These are phyloP conservation scores for Brachymystax lenok DNA, from an alignment of 2,797 vertebrate genomes.

Conservation along the genomic window DNA sequence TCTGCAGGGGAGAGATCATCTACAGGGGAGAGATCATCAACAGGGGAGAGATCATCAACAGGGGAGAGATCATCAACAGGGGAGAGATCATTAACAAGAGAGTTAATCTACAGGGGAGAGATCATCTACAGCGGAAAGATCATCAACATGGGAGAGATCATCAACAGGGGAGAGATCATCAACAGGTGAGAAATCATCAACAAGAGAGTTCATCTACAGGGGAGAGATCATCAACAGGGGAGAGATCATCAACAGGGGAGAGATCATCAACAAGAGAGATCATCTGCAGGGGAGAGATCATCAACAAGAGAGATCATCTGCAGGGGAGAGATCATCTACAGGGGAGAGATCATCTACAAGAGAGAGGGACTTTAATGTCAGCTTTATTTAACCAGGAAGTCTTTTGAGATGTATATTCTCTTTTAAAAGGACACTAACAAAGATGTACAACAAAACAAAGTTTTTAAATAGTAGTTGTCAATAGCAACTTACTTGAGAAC, in stretches of 20 bases:
- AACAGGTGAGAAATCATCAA: constrained; percentile 80
- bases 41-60: too few species aligned
- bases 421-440: not conserved
- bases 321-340: constrained; percentile 79
- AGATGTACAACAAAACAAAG: too few species aligned
- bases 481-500: not conserved
- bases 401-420: not conserved
- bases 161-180: constrained; percentile 73
- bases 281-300: constrained; percentile 82
- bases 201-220: constrained; percentile 78
- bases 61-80: too few species aligned
- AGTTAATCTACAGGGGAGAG: too few species aligned
- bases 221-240: constrained; percentile 78
- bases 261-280: constrained; percentile 83
- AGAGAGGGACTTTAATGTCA: not conserved
- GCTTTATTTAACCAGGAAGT: not conserved
- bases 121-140: too few species aligned
- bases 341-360: not conserved
- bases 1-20: too few species aligned
- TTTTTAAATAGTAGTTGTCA: not conserved
- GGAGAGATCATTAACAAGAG: too few species aligned
- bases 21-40: too few species aligned
- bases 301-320: constrained; percentile 88
- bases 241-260: constrained; percentile 80
- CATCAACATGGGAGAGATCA: too few species aligned